phyloP scores from a whole-genome alignment of 2,113 vertebrate species.

The Pedionomus torquatus region DNA sequence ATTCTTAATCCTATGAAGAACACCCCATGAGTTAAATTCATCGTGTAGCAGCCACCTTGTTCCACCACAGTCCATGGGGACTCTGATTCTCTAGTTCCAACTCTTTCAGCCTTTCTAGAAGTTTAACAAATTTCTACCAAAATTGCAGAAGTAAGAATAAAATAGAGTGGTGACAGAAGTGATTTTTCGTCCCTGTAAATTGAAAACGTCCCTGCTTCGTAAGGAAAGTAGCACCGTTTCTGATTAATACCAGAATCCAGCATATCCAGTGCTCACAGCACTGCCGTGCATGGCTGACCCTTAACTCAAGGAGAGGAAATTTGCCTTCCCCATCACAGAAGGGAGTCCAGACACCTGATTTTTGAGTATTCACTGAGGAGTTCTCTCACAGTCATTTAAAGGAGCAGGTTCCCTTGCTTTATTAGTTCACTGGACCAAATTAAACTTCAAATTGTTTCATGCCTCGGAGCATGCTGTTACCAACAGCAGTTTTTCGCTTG shows the following conservation, averaged over 20 bases:
- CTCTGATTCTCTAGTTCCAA: background rate
- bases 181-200: background rate
- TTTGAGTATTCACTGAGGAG: background rate
- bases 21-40: background rate
- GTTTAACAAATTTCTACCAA: background rate
- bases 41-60: background rate
- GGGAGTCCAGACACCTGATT: background rate
- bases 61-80: background rate
- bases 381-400: background rate
- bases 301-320: background rate
- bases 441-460: background rate
- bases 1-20: background rate
- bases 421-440: background rate
- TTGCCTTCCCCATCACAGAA: background rate
- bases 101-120: background rate
- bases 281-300: background rate
- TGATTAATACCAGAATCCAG: background rate
- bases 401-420: background rate
- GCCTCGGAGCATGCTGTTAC: background rate
- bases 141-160: background rate
- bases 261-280: background rate
- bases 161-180: background rate
- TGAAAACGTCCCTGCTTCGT: background rate
- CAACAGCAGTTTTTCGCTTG: background rate
- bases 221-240: background rate